Evolutionary conservation across 2,797 vertebrate species (phyloP).

Genomic region (Corythornis leucogaster): DNA sequence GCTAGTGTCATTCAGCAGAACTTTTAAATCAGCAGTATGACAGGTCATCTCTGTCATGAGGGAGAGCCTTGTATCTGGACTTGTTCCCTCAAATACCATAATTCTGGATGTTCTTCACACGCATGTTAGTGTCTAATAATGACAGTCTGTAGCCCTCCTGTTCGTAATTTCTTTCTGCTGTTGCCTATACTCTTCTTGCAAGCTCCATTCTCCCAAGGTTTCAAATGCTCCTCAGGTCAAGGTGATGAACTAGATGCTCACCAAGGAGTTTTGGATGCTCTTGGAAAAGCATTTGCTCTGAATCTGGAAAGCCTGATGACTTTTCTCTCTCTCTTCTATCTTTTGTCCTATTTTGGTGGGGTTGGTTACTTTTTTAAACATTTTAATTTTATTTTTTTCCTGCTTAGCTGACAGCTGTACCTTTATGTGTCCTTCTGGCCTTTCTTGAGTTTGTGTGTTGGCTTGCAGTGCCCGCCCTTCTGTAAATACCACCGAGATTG

Average conservation of each 20-base stretch:
- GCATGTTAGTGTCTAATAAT: background rate
- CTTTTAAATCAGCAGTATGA: background rate
- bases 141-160: background rate
- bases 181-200: background rate
- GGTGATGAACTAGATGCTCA: background rate
- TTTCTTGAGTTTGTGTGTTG: background rate
- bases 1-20: background rate
- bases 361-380: background rate
- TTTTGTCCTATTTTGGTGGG: background rate
- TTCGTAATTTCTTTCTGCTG: background rate
- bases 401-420: background rate
- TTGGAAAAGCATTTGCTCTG: background rate
- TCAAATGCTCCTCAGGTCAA: background rate
- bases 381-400: background rate
- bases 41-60: background rate
- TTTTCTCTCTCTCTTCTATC: background rate
- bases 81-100: background rate
- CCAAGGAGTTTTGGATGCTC: background rate
- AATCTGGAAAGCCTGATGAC: background rate
- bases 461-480: background rate
- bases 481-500: background rate
- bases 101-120: background rate
- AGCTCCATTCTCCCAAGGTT: background rate
- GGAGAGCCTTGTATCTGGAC: background rate
- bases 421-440: background rate